Evolutionary conservation across 2,113 vertebrate species (phyloP).

Genomic region (Columba livia): DNA sequence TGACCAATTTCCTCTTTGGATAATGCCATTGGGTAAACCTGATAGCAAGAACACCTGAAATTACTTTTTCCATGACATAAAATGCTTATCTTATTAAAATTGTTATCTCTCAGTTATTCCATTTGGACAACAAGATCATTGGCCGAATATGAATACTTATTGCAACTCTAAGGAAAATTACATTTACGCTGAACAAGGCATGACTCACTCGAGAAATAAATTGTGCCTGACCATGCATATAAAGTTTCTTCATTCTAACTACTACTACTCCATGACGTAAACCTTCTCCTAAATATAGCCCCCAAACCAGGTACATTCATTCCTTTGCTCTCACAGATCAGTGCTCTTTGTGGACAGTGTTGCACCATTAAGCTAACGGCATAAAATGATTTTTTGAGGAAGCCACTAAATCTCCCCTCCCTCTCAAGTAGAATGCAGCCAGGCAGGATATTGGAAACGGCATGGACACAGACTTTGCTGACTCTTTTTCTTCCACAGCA

Average conservation of each 20-base stretch:
- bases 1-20: neutral
- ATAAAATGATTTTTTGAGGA: neutral
- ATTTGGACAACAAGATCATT: neutral
- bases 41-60: neutral
- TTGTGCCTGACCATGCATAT: conserved; percentile 29
- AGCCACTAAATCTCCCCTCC: neutral
- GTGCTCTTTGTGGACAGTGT: neutral
- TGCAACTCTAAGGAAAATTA: neutral
- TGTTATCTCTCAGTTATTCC: neutral
- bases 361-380: neutral
- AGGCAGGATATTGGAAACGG: conserved; percentile 16
- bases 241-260: conserved; percentile 5
- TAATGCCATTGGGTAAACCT: neutral
- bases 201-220: conserved; percentile 30
- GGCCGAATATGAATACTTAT: neutral
- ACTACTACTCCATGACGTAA: neutral
- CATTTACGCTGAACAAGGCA: neutral
- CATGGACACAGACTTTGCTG: neutral
- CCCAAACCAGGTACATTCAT: neutral
- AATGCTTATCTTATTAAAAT: neutral
- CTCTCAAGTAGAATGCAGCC: neutral
- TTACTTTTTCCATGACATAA: neutral
- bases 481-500: neutral
- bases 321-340: neutral
- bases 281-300: neutral